Evolutionary conservation across 2,113 vertebrate species (phyloP).

Genomic region (Sitta europaea): DNA sequence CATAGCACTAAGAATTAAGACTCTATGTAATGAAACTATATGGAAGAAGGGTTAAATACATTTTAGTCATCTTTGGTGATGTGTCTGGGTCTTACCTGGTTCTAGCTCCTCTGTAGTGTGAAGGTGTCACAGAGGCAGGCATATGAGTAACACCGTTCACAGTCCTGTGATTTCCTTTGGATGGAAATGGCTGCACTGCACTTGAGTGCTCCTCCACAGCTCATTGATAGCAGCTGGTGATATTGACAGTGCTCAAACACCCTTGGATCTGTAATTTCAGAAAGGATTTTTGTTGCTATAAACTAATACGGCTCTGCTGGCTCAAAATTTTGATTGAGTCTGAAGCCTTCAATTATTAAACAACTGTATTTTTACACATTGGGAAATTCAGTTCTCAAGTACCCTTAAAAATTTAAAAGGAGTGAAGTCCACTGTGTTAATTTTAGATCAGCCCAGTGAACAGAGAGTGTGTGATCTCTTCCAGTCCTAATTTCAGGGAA

Average conservation of each 20-base stretch:
- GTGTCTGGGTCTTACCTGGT: neutral
- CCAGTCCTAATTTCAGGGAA: neutral
- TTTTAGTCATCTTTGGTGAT: neutral
- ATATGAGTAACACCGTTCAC: neutral
- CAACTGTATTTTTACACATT: neutral
- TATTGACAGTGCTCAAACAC: neutral
- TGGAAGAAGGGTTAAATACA: neutral
- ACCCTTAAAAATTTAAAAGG: neutral
- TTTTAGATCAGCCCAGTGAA: neutral
- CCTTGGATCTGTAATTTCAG: neutral
- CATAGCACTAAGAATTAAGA: neutral
- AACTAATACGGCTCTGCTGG: neutral
- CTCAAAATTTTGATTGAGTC: neutral
- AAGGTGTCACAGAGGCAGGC: neutral
- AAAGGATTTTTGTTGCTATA: neutral
- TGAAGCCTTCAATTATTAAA: neutral
- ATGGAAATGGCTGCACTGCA: neutral
- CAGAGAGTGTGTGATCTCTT: neutral
- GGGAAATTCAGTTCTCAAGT: neutral
- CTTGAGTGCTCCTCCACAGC: neutral
- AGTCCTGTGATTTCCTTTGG: neutral
- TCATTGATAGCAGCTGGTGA: neutral
- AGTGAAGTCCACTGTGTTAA: neutral
- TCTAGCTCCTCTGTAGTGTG: neutral
- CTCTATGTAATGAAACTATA: accelerated